These are phyloP conservation scores for Lethenteron camtschaticum DNA, from an alignment of 2,113 vertebrate genomes.

Conservation along the genomic window DNA sequence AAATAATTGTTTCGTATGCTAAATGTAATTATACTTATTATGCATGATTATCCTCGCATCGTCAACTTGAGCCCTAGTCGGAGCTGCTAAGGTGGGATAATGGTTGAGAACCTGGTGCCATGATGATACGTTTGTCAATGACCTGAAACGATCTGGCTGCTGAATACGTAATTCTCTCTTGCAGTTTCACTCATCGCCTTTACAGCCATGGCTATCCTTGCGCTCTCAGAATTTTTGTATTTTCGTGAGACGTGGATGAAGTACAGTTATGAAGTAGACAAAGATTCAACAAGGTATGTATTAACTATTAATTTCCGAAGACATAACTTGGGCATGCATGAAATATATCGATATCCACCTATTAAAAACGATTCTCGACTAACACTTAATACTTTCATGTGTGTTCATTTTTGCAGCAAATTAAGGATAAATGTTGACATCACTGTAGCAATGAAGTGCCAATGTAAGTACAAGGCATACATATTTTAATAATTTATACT, in stretches of 20 bases:
- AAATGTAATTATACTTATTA: neutral
- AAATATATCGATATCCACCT: neutral
- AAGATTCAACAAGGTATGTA: slow-evolving; percentile 67
- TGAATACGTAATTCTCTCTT: slow-evolving; percentile 1
- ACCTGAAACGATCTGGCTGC: neutral
- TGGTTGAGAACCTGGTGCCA: neutral
- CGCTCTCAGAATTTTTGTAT: slow-evolving; percentile 78
- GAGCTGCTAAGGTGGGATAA: neutral
- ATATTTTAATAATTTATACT: neutral
- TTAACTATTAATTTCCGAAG: neutral
- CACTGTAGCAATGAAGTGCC: slow-evolving; percentile 92
- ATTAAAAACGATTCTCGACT: neutral
- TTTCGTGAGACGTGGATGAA: slow-evolving; percentile 93
- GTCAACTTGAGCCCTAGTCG: no score
- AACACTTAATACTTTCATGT: slow-evolving; percentile 8
- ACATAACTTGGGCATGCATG: neutral
- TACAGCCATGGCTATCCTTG: slow-evolving; percentile 55
- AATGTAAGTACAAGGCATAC: slow-evolving; percentile 47
- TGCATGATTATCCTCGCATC: no score
- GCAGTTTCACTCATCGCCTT: slow-evolving; percentile 83
- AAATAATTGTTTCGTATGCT: neutral
- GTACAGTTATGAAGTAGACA: slow-evolving; percentile 94
- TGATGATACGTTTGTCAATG: neutral
- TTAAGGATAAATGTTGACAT: slow-evolving; percentile 89
- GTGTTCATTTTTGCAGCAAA: slow-evolving; percentile 40